Evolutionary conservation across 2,113 vertebrate genomes (phyloP).

Genomic region (Lamprotornis superbus): DNA sequence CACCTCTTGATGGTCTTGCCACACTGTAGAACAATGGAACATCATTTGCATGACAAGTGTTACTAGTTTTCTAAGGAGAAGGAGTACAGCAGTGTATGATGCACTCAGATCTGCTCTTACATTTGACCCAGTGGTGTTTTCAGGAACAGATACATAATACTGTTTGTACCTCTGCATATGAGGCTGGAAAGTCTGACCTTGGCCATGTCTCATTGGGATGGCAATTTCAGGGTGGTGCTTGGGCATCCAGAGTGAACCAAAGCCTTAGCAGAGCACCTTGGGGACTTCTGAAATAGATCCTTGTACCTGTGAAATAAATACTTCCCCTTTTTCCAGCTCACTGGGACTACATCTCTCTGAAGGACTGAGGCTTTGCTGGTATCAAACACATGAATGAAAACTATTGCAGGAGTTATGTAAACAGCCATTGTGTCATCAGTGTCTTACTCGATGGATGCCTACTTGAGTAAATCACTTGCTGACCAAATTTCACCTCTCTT

Average conservation of each 20-base stretch:
- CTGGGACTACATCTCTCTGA: not conserved
- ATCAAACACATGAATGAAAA: not conserved
- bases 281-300: not conserved
- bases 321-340: not conserved
- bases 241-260: not conserved
- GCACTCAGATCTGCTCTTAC: not conserved
- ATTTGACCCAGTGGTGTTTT: not conserved
- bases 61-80: not conserved
- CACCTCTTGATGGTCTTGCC: not conserved
- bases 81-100: not conserved
- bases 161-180: not conserved
- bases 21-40: not conserved
- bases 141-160: not conserved
- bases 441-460: not conserved
- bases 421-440: fast-evolving
- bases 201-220: not conserved
- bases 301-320: not conserved
- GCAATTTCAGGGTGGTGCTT: not conserved
- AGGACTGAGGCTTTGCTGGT: not conserved
- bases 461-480: not conserved
- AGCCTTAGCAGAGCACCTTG: not conserved
- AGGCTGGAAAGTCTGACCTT: not conserved
- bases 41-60: fast-evolving
- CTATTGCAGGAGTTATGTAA: not conserved
- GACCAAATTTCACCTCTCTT: not conserved